phyloP scores from a whole-genome alignment of 2,797 vertebrate genomes.

The Spizella passerina region DNA sequence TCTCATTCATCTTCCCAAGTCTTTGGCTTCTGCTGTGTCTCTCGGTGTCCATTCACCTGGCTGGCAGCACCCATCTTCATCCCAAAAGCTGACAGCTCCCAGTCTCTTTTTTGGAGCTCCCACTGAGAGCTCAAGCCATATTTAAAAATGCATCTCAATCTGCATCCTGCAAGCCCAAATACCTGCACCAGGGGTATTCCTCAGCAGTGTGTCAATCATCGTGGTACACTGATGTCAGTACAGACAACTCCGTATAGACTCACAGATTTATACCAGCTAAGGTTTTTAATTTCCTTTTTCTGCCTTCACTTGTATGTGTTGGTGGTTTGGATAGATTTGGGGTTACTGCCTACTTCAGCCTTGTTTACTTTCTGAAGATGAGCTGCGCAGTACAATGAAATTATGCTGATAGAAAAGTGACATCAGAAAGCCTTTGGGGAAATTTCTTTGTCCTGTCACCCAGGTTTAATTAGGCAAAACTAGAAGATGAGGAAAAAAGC shows the following conservation, averaged over 20 bases:
- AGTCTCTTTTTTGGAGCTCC: rapidly evolving
- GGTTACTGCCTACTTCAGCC: not conserved
- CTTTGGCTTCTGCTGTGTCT: not conserved
- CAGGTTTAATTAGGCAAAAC: conserved; percentile 2
- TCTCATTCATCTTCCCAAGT: not conserved
- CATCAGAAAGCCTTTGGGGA: not conserved
- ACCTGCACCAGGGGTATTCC: not conserved
- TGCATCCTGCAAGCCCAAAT: not conserved
- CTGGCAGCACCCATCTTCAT: not conserved
- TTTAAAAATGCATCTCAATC: not conserved
- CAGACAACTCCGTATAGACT: not conserved
- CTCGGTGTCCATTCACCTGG: not conserved
- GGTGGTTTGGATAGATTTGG: not conserved
- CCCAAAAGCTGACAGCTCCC: not conserved
- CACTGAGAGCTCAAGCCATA: rapidly evolving
- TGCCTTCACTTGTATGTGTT: not conserved
- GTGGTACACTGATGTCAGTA: not conserved
- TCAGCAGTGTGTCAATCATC: not conserved
- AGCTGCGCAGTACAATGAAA: not conserved
- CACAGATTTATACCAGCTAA: not conserved
- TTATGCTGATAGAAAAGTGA: not conserved
- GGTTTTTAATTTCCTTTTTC: not conserved
- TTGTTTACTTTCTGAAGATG: not conserved
- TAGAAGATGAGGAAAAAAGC: rapidly evolving
- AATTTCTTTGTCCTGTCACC: not conserved